These are phyloP conservation scores for Ageneiosus marmoratus DNA, from an alignment of 2,113 vertebrate genomes.

Conservation along the genomic window DNA sequence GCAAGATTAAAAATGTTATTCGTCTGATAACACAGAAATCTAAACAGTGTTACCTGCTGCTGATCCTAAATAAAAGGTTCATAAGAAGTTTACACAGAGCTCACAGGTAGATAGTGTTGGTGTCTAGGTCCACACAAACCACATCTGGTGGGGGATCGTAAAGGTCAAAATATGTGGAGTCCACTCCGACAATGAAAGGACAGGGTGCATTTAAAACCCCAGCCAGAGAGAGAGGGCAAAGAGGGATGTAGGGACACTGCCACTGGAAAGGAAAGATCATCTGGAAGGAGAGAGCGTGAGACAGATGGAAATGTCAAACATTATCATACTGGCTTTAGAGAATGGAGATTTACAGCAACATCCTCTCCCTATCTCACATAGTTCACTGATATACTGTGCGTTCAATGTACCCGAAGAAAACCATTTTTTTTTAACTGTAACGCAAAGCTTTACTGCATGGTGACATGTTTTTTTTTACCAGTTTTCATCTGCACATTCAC, in stretches of 20 bases:
- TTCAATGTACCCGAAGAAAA: background rate
- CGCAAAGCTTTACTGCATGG: background rate
- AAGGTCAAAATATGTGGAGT: conserved; percentile 97
- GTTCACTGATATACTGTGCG: background rate
- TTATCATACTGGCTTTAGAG: background rate
- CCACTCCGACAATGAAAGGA: conserved; percentile 96
- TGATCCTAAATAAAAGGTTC: background rate
- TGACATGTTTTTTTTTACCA: too few species aligned
- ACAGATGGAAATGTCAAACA: background rate
- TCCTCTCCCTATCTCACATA: conserved; percentile 72
- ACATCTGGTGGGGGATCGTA: conserved; percentile 96
- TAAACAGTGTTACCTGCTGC: background rate
- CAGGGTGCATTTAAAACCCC: conserved; percentile 91
- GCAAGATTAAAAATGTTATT: conserved; percentile 39
- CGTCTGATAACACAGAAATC: background rate
- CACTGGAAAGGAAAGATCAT: conserved; percentile 99
- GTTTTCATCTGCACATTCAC: background rate
- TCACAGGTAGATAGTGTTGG: conserved; percentile 95
- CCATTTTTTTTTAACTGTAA: background rate
- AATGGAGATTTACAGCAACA: background rate
- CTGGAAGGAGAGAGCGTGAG: conserved; percentile 67
- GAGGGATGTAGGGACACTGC: conserved; percentile 97
- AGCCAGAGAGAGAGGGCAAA: conserved; percentile 92
- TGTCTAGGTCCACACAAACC: conserved; percentile 97
- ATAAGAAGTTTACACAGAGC: conserved; percentile 49